Evolutionary conservation across 1,140 invertebrate genomes (phyloP).

Genomic region (Drosophila watanabei): DNA sequence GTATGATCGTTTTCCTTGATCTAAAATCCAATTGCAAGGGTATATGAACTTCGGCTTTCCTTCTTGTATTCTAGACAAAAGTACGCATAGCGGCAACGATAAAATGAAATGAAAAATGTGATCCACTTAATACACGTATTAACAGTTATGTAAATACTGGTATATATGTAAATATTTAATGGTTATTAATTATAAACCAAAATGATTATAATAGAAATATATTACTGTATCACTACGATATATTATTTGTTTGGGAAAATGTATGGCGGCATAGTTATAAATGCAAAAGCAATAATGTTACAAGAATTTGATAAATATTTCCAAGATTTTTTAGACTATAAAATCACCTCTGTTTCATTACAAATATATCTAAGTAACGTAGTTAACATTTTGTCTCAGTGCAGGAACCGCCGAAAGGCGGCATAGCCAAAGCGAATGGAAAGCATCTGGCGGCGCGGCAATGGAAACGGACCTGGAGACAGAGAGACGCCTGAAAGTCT

Average conservation of each 20-base stretch:
- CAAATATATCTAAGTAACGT: too few species aligned
- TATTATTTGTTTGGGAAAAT: too few species aligned
- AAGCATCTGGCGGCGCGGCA: slow-evolving; percentile 22
- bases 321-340: not conserved
- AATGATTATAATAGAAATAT: not conserved
- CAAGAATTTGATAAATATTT: too few species aligned
- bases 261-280: too few species aligned
- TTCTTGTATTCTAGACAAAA: not conserved
- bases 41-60: too few species aligned
- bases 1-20: too few species aligned
- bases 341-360: not conserved
- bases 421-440: slow-evolving; percentile 30
- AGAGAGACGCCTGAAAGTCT: slow-evolving; percentile 59
- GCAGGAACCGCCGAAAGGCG: slow-evolving; percentile 38
- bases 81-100: too few species aligned
- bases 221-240: not conserved
- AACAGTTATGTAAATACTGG: not conserved
- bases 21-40: too few species aligned
- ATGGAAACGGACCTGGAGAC: slow-evolving; percentile 12
- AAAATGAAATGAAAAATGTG: not conserved
- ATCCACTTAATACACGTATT: not conserved
- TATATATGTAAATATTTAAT: too few species aligned
- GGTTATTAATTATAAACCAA: not conserved
- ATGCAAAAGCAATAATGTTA: too few species aligned
- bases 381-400: not conserved